Evolutionary conservation across 2,797 vertebrate genomes (phyloP).

Genomic region (Myotis findleyi): DNA sequence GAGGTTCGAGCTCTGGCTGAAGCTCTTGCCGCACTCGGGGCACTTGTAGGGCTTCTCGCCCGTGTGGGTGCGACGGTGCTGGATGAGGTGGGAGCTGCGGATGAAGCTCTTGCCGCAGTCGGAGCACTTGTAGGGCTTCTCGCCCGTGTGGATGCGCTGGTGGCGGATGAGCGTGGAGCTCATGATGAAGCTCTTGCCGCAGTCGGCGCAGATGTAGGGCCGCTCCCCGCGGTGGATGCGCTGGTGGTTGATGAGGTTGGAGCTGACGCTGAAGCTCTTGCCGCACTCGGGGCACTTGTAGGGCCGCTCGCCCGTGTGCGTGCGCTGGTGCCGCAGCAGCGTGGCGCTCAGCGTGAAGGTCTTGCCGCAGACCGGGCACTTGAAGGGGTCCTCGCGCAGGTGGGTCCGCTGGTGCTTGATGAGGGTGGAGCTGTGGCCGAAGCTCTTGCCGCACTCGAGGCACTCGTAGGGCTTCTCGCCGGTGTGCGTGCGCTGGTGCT

Average conservation of each 20-base stretch:
- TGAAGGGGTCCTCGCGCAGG: conserved; percentile 81
- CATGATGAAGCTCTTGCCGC: conserved; percentile 84
- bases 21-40: conserved; percentile 82
- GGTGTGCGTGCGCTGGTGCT: conserved; percentile 82
- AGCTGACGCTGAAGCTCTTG: conserved; percentile 83
- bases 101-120: conserved; percentile 84
- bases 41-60: conserved; percentile 84
- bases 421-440: conserved; percentile 82
- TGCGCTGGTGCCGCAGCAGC: conserved; percentile 82
- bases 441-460: conserved; percentile 83
- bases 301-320: conserved; percentile 81
- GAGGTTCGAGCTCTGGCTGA: conserved; percentile 84
- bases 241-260: conserved; percentile 84
- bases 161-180: conserved; percentile 83
- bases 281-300: conserved; percentile 82
- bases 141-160: conserved; percentile 82
- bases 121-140: conserved; percentile 83
- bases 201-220: conserved; percentile 82
- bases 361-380: conserved; percentile 81
- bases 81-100: conserved; percentile 83
- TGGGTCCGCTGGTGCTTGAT: conserved; percentile 84
- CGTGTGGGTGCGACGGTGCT: conserved; percentile 81
- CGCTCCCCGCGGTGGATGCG: conserved; percentile 83
- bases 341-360: conserved; percentile 83
- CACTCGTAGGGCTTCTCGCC: conserved; percentile 83